These are phyloP conservation scores for Sebastes fasciatus DNA, from an alignment of 2,113 vertebrate genomes.

Conservation along the genomic window DNA sequence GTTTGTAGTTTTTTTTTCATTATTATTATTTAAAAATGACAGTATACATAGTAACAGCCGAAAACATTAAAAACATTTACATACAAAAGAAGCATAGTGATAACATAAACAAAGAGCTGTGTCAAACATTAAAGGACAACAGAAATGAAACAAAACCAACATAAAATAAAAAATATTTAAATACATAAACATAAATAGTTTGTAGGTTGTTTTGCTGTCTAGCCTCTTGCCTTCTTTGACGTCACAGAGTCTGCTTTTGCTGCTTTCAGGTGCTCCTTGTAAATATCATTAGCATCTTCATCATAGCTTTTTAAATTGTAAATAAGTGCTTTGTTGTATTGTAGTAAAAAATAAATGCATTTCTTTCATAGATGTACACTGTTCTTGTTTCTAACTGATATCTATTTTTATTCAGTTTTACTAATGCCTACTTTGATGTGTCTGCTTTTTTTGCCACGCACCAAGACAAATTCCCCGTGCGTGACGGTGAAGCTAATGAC, in stretches of 20 bases:
- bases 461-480: background rate
- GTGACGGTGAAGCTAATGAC: background rate
- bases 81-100: too few species aligned
- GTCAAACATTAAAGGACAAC: too few species aligned
- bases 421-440: background rate
- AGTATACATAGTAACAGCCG: too few species aligned
- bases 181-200: too few species aligned
- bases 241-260: constrained; percentile 25
- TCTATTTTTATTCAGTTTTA: background rate
- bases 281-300: background rate
- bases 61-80: too few species aligned
- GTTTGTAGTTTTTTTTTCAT: too few species aligned
- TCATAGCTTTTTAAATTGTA: background rate
- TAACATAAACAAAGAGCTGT: too few species aligned
- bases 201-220: background rate
- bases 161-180: too few species aligned
- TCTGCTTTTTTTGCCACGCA: background rate
- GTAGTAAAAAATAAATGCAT: too few species aligned
- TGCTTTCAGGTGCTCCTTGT: constrained; percentile 49
- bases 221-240: background rate
- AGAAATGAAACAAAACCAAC: too few species aligned
- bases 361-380: too few species aligned
- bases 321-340: background rate
- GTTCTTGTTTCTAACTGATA: background rate
- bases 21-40: too few species aligned